Conservation (phyloP, 2,797 vertebrate genomes). For the Ctenosaura bakeri region DNA sequence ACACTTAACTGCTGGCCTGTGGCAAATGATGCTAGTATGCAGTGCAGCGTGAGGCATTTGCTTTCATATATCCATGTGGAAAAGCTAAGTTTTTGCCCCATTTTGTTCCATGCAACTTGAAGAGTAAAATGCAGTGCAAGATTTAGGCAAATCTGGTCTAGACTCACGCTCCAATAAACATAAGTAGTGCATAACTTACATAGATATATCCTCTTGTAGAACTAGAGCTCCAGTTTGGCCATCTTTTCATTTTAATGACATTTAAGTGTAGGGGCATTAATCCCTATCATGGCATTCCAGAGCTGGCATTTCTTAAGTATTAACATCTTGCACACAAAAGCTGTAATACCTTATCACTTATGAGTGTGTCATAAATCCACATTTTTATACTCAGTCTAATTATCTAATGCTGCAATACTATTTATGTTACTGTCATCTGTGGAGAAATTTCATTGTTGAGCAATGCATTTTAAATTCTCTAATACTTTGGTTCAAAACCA, state of each 20-base stretch:
- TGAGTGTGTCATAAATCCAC: conserved; percentile 19
- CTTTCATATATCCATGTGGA: conserved; percentile 3
- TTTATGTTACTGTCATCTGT: background rate
- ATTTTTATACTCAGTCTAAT: conserved; percentile 5
- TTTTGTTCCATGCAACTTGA: background rate
- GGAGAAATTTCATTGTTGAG: conserved; percentile 18
- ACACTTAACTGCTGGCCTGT: background rate
- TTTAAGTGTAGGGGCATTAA: background rate
- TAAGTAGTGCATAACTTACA: background rate
- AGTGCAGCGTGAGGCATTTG: background rate
- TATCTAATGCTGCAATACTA: background rate
- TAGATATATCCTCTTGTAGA: conserved; percentile 14
- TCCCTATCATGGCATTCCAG: background rate
- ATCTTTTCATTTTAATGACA: conserved; percentile 3
- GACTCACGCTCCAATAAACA: background rate
- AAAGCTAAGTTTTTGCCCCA: background rate
- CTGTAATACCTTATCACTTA: conserved; percentile 21
- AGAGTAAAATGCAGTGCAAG: conserved; percentile 3
- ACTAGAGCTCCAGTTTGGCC: background rate
- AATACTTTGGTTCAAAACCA: conserved; percentile 23
- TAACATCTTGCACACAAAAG: conserved; percentile 29
- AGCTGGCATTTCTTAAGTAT: conserved; percentile 31
- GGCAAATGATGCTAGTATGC: background rate
- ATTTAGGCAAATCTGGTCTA: conserved; percentile 14
- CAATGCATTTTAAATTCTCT: background rate